Evolutionary conservation across 2,888 invertebrate species (phyloP), one percentile per base, ranked within the genome.

Genomic region (Spilosoma lubricipeda): DNA sequence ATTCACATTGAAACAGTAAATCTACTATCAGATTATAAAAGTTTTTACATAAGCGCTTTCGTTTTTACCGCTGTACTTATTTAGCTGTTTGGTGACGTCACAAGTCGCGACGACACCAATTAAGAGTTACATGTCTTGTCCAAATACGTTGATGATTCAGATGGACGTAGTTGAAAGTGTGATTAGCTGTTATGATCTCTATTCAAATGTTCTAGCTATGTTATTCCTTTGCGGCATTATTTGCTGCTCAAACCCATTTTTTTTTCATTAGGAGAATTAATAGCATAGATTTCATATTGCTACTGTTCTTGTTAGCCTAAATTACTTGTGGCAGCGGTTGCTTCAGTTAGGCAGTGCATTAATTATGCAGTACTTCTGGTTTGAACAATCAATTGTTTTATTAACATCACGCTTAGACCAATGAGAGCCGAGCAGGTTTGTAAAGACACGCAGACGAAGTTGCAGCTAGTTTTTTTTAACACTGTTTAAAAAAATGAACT

Each of bases 1-100:
- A 42, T 71, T 15, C 11, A 27, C 39, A 39, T 64, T 64, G 33
- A 65, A 48, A 48, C 64, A 45, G 64, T 48, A 59, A 70, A 70
- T 70, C 39, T 70, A 39, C 39, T 42, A 67, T 72, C 36, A 68
- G 20, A 48, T 39, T 15, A 69, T 65, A 65, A 64, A 70, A 65
- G 64, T 48, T n/a, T 23, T 74, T 70, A 70, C 59, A 27, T 74
- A 66, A 74, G 18, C 23, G 67, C 70, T 74, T 74, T 70, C 73
- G 39, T 74, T 70, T 73, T 65, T 70, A 5, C 23, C n/a, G 45
- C 23, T n/a, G 33, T 73, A 67, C 30, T 42, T 59, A 42, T 39
- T 59, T 27, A 36, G 67, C 36, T 27, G 59, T 20, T 67, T 33
- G 30, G 30, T 70, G 70, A 42, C 39, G 70, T 30, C 42, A 42